Evolutionary conservation across 2,113 vertebrate genomes (phyloP), one percentile per base, ranked within the genome.

Genomic region (Grammomys surdaster): DNA sequence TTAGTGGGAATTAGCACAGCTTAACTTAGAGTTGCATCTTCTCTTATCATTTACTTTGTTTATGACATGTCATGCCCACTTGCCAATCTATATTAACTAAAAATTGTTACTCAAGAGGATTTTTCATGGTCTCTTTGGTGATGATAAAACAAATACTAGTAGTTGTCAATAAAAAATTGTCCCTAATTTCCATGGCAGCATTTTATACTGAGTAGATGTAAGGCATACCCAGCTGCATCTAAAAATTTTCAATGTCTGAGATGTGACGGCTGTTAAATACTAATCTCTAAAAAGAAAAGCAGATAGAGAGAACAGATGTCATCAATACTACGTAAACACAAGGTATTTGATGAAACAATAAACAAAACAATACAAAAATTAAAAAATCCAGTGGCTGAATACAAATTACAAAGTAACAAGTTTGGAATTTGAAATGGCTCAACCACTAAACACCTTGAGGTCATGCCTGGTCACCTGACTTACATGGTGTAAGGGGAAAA

Each of bases 91-190:
- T 31, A 60, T 70, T 93, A 88, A 88, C 2, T 82, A 17, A 26
- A 54, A 24, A 1, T 4, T 95, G 0, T 72, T 80, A 65, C 16
- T 92, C 73, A 46, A 72, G n/a, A 93, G 10, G 1, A 36, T 81
- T 86, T 14, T 69, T 51, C 48, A n/a, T 87, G 16, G 5, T 5
- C 67, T 48, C 2, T 93, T 33, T 90, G 40, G 9, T 67, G 40
- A 93, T 72, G 12, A 40, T n/a, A 94, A 90, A 92, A 95, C 69
- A 90, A 93, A 69, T 51, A 17, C 40, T 43, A 92, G 36, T 2
- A 51, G 58, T 65, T 46, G 81, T 43, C 4, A 84, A 88, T 46
- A 3, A 1, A 13, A 46, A 8, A 4, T 36, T 89, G 0, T 46
- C 22, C 8, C 58, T 54, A 20, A 72, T 8, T 75, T 96, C 20